phyloP scores from a whole-genome alignment of 1,140 invertebrate genomes.

The Ostrea edulis region DNA sequence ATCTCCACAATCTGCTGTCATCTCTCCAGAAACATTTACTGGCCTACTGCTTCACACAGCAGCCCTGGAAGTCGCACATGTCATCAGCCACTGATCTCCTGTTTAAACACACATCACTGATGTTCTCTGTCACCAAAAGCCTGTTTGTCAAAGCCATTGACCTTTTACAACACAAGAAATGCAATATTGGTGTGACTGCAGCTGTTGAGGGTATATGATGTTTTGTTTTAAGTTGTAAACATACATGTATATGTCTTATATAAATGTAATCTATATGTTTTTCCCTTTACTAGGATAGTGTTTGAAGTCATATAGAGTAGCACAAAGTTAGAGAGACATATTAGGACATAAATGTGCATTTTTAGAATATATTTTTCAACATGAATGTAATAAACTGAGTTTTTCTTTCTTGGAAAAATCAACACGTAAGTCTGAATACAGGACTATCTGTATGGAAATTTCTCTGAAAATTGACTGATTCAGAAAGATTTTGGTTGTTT shows the following conservation, averaged over 20 bases:
- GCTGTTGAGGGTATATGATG: conserved; percentile 53
- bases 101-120: conserved; percentile 80
- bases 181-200: background rate
- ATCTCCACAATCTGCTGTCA: conserved; percentile 82
- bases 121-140: conserved; percentile 81
- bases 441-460: too few species aligned
- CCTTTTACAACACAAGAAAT: conserved; percentile 42
- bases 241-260: background rate
- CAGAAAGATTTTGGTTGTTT: too few species aligned
- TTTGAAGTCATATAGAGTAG: too few species aligned
- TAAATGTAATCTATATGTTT: too few species aligned
- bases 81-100: conserved; percentile 77
- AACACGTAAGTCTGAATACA: too few species aligned
- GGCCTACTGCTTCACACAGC: conserved; percentile 78
- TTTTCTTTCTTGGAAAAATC: too few species aligned
- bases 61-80: conserved; percentile 39
- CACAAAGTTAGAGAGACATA: too few species aligned
- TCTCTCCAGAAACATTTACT: conserved; percentile 84
- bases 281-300: too few species aligned
- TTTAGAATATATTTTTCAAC: too few species aligned
- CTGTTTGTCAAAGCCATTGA: conserved; percentile 77
- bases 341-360: too few species aligned
- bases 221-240: conserved; percentile 70
- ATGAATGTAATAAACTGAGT: too few species aligned
- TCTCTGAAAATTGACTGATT: too few species aligned